Conservation (phyloP, 92 coral and sea anemone genomes). For the Bergia sp. region DNA sequence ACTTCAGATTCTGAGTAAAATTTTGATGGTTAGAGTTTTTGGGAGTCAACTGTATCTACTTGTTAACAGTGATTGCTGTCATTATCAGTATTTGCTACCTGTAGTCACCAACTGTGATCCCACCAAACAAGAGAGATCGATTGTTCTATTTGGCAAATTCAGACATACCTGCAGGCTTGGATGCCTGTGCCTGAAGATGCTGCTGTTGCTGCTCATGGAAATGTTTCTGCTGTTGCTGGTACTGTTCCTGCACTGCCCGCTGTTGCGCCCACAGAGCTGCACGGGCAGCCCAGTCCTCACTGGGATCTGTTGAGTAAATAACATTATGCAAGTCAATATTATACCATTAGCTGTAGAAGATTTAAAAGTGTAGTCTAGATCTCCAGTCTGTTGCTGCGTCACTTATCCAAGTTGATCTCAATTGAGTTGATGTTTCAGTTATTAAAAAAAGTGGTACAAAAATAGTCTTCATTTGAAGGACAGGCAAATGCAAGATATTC, state of each 20-base stretch:
- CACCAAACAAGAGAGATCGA: too few relatives aligned
- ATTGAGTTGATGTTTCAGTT: too few relatives aligned
- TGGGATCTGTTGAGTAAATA: conserved; percentile 66
- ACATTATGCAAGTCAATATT: neutral
- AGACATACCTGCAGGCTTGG: conserved; percentile 42
- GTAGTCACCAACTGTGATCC: too few relatives aligned
- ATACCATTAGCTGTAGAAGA: neutral
- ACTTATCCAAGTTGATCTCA: too few relatives aligned
- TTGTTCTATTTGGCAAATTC: neutral
- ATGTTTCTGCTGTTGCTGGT: conserved; percentile 69
- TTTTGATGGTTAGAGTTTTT: too few relatives aligned
- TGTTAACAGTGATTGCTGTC: too few relatives aligned
- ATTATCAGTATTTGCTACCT: too few relatives aligned
- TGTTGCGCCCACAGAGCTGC: conserved; percentile 99
- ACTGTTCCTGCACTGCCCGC: conserved; percentile 88
- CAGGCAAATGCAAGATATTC: neutral
- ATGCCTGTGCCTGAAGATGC: conserved; percentile 36
- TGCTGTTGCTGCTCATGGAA: conserved; percentile 45
- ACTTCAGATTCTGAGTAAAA: too few relatives aligned
- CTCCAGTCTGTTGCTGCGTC: neutral
- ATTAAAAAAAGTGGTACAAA: neutral
- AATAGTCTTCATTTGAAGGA: neutral
- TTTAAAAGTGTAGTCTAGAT: too few relatives aligned
- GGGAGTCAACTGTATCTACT: too few relatives aligned
- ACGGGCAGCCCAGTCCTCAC: conserved; percentile 95